Evolutionary conservation across 2,888 invertebrate species (phyloP), one percentile per base, ranked within the genome.

Genomic region (Hypomecis punctinalis): DNA sequence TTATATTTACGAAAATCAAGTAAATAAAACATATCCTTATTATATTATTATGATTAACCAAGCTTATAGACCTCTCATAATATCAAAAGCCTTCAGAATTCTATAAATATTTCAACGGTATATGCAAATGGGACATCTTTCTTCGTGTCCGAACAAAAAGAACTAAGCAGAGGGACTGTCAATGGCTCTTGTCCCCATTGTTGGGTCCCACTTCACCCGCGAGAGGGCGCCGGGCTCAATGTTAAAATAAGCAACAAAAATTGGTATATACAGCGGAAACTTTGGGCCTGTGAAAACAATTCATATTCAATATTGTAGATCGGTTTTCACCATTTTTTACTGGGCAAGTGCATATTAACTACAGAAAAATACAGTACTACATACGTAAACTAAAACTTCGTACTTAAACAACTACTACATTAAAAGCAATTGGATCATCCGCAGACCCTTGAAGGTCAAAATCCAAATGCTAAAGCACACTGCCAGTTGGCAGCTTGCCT

Each of bases 171-270:
- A 67, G 60, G 74, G 72, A 78, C 77, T 70, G 74, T 76, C 76
- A 72, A 74, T 74, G 66, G 61, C 76, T 70, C 85, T 84, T 82
- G 83, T 78, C 83, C 82, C 65, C 73, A 72, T 81, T 83, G 80
- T 78, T 61, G 69, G 76, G 70, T 46, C 65, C 79, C 78, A 74
- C 81, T 80, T 74, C 68, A 76, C 5, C 6, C 60, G 70, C 61
- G 57, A 82, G 78, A 60, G 71, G 66, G 57, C 58, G 69, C 69
- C 69, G 66, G 70, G 73, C 76, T 76, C 76, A 70, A 77, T 79
- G 77, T 74, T 76, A 77, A 74, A 79, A 77, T 78, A 78, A 76
- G 71, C 70, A 68, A 70, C 63, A 73, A 69, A 74, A 69, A 54
- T 43, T 54, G 43, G 43, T 35, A 53, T 53, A 33, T 43, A 35